A percentile compares a stretch with the other conserved stretches of the same genome.
phyloP scores from a whole-genome alignment of 2,797 vertebrate species.

The Cetoscarus ocellatus region DNA sequence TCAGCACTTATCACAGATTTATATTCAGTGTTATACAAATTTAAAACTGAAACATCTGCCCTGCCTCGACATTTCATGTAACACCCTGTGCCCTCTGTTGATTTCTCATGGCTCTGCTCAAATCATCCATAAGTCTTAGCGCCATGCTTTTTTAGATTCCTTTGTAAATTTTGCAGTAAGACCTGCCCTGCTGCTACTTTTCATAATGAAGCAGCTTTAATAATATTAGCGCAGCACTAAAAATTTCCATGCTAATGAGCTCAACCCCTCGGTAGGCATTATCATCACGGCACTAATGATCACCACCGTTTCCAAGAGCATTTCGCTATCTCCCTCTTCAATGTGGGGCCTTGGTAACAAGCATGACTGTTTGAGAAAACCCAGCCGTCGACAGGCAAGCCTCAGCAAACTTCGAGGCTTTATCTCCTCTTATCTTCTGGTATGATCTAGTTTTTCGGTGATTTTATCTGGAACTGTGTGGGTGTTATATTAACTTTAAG shows the following conservation, averaged over 20 bases:
- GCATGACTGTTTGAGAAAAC: not conserved
- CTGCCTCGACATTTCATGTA: not conserved
- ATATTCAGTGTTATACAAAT: not conserved
- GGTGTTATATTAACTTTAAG: too few relatives aligned
- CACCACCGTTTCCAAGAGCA: not conserved
- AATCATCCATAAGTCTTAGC: not conserved
- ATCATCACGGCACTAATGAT: not conserved
- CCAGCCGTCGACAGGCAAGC: too few relatives aligned
- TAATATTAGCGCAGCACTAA: not conserved
- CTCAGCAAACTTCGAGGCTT: too few relatives aligned
- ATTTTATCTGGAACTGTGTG: too few relatives aligned
- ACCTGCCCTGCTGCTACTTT: not conserved
- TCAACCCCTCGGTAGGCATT: not conserved
- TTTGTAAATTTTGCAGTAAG: not conserved
- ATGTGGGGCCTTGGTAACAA: not conserved
- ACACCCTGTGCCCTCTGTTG: not conserved
- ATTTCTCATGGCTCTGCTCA: not conserved
- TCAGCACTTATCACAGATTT: not conserved
- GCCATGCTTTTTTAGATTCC: not conserved
- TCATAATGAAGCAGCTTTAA: not conserved
- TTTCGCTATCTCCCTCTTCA: slow-evolving; percentile 1
- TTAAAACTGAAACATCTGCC: not conserved
- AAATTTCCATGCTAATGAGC: slow-evolving; percentile 6
- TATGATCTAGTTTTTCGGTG: too few relatives aligned
- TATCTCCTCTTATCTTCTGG: too few relatives aligned